phyloP scores from a whole-genome alignment of 1,140 invertebrate species.

The Stegodyphus dumicola region DNA sequence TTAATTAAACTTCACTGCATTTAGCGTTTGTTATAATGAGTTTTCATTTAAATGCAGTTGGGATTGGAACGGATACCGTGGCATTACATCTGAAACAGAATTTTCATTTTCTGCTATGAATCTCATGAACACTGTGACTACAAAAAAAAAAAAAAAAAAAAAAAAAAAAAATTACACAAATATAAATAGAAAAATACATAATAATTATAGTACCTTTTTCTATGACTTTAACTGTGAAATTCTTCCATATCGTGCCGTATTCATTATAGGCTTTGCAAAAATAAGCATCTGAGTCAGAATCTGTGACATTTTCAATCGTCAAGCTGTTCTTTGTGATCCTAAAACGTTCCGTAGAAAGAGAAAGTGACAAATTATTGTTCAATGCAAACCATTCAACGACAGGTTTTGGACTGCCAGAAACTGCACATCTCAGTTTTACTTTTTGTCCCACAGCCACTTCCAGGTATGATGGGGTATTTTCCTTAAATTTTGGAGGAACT shows the following conservation, averaged over 20 bases:
- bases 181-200: no score
- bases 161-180: no score
- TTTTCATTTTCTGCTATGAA: no score
- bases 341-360: constrained; percentile 30
- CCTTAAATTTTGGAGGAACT: constrained; percentile 26
- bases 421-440: constrained; percentile 64
- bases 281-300: constrained; percentile 64
- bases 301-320: constrained; percentile 61
- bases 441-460: constrained; percentile 59
- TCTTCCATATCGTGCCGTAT: constrained; percentile 64
- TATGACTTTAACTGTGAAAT: constrained; percentile 65
- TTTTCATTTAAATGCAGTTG: no score
- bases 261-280: constrained; percentile 64
- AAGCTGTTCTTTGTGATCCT: constrained; percentile 63
- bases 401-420: constrained; percentile 63
- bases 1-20: no score
- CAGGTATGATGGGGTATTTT: constrained; percentile 13
- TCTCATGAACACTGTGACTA: no score
- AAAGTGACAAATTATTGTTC: constrained; percentile 45
- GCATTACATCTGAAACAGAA: no score
- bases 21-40: no score
- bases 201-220: neutral
- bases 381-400: constrained; percentile 63
- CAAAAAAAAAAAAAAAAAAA: no score
- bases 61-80: no score